Conservation (phyloP, 2,113 vertebrate species). For the Pitta sordida region DNA sequence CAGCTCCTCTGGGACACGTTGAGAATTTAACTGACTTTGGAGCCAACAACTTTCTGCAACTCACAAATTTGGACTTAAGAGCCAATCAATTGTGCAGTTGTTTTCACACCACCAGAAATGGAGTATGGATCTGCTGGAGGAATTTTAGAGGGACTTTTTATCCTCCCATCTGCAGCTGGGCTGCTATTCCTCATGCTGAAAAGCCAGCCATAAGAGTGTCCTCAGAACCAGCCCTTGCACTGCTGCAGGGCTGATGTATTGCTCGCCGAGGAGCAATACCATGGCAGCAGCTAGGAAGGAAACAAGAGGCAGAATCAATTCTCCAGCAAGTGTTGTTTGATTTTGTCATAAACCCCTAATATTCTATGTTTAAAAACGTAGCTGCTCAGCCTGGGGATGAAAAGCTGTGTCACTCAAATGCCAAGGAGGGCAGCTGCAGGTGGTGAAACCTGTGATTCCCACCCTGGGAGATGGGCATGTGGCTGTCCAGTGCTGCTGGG, state of each 20-base stretch:
- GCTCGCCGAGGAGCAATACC: background rate
- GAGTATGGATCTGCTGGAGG: slow-evolving; percentile 32
- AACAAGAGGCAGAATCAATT: slow-evolving; percentile 47
- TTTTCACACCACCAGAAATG: slow-evolving; percentile 13
- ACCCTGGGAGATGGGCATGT: rapidly evolving
- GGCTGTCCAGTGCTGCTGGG: background rate
- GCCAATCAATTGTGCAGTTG: slow-evolving; percentile 5
- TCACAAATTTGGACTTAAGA: slow-evolving; percentile 28
- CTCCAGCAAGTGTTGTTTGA: slow-evolving; percentile 58
- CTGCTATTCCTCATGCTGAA: slow-evolving; percentile 36
- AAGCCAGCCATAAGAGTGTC: background rate
- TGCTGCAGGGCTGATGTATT: background rate
- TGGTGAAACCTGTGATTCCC: background rate
- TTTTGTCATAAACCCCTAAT: slow-evolving; percentile 54
- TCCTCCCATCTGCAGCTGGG: slow-evolving; percentile 11
- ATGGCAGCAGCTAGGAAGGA: background rate
- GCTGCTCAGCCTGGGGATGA: background rate
- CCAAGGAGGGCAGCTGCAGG: background rate
- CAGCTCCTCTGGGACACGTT: background rate
- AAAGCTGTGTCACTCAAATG: background rate
- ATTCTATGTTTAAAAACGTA: slow-evolving; percentile 13
- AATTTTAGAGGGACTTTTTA: slow-evolving; percentile 45
- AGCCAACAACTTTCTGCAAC: background rate
- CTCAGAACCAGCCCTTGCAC: background rate
- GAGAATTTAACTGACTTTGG: background rate